phyloP scores from a whole-genome alignment of 2,113 vertebrate species.

The Percopsis transmontana region DNA sequence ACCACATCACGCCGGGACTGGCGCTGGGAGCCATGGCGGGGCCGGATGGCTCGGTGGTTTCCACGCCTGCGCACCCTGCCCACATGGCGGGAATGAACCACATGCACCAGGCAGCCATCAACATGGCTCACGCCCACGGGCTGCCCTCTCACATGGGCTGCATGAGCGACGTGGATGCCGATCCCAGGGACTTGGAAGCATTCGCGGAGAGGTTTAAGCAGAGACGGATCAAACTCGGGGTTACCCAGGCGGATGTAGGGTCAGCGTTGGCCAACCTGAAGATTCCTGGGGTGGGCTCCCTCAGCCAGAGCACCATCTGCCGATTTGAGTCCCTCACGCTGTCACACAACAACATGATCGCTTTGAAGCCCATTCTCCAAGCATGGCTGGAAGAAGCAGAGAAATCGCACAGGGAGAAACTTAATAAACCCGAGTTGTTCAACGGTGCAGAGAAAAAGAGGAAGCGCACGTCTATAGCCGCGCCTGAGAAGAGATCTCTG shows the following conservation, averaged over 20 bases:
- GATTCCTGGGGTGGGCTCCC: slow-evolving; percentile 97
- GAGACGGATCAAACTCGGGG: slow-evolving; percentile 97
- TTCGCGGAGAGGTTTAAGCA: slow-evolving; percentile 99
- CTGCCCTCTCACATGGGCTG: slow-evolving; percentile 93
- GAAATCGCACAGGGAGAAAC: slow-evolving; percentile 96
- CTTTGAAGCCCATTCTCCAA: slow-evolving; percentile 96
- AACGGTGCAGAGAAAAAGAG: slow-evolving; percentile 95
- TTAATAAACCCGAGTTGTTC: slow-evolving; percentile 97
- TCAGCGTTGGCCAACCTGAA: slow-evolving; percentile 96
- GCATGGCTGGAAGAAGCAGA: slow-evolving; percentile 98
- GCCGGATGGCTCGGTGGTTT: slow-evolving; percentile 94
- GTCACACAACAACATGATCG: slow-evolving; percentile 99
- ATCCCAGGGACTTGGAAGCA: slow-evolving; percentile 96
- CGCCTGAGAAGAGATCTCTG: slow-evolving; percentile 94
- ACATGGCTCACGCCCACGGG: slow-evolving; percentile 97
- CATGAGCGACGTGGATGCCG: slow-evolving; percentile 97
- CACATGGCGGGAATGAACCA: slow-evolving; percentile 98
- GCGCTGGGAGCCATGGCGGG: slow-evolving; percentile 92
- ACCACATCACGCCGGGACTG: slow-evolving; percentile 95
- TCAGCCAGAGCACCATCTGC: slow-evolving; percentile 99
- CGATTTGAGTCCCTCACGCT: slow-evolving; percentile 97
- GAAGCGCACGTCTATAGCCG: slow-evolving; percentile 96
- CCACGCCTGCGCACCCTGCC: slow-evolving; percentile 89
- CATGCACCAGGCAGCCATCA: slow-evolving; percentile 97
- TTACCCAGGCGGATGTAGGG: slow-evolving; percentile 97